phyloP scores from a whole-genome alignment of 2,888 invertebrate genomes.

The Tetheella fluctuosa region DNA sequence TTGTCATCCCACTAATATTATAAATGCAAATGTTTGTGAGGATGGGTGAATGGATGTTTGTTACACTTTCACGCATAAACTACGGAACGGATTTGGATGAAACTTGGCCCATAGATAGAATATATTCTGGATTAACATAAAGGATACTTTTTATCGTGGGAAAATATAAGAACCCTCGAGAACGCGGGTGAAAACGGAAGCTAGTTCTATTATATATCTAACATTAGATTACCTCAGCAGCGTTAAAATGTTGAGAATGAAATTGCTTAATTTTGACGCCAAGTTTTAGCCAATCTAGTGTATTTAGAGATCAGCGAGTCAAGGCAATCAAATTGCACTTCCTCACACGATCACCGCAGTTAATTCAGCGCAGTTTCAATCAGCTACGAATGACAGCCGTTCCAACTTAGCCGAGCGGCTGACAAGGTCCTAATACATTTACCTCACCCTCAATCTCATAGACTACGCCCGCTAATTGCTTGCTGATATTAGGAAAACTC shows the following conservation, averaged over 20 bases:
- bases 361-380: slow-evolving; percentile 17
- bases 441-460: slow-evolving; percentile 14
- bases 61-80: too few relatives aligned
- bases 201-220: too few relatives aligned
- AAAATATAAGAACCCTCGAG: too few relatives aligned
- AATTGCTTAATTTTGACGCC: background rate
- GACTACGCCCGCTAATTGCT: slow-evolving; percentile 26
- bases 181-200: too few relatives aligned
- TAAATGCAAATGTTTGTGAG: too few relatives aligned
- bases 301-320: slow-evolving; percentile 16
- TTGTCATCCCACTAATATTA: too few relatives aligned
- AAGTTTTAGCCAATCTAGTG: background rate
- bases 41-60: too few relatives aligned
- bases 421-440: slow-evolving; percentile 10
- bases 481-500: slow-evolving; percentile 29
- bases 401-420: slow-evolving; percentile 25
- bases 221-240: too few relatives aligned
- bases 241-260: background rate
- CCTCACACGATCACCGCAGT: slow-evolving; percentile 18
- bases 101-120: too few relatives aligned
- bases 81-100: too few relatives aligned
- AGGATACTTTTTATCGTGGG: too few relatives aligned
- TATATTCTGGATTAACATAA: too few relatives aligned
- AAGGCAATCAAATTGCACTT: slow-evolving; percentile 23
- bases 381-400: slow-evolving; percentile 18